These are phyloP conservation scores for Drosophila kanapiae DNA, from an alignment of 1,140 invertebrate species.

Conservation along the genomic window DNA sequence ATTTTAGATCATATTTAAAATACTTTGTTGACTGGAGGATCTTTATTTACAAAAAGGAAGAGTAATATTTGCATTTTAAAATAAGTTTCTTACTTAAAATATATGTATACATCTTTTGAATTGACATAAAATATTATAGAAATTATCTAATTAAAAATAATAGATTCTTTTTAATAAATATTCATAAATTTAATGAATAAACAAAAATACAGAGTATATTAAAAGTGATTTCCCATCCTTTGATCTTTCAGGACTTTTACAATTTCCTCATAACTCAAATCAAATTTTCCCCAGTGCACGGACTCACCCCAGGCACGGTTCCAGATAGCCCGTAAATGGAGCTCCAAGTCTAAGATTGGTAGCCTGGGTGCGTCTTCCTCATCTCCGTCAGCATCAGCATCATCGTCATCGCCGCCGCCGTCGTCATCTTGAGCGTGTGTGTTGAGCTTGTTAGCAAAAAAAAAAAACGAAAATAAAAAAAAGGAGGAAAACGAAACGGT, in stretches of 20 bases:
- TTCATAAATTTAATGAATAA: background rate
- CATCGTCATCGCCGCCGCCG: constrained; percentile 1
- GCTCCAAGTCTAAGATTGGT: constrained; percentile 59
- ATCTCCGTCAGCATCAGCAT: constrained; percentile 36
- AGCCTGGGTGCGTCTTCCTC: constrained; percentile 71
- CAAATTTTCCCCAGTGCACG: background rate
- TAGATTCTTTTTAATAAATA: background rate
- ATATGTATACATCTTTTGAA: too few relatives aligned
- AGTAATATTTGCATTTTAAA: too few relatives aligned
- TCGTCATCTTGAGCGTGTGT: constrained; percentile 26
- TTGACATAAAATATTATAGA: too few relatives aligned
- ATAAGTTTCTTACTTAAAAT: too few relatives aligned
- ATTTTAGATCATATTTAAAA: too few relatives aligned
- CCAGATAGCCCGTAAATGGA: constrained; percentile 67
- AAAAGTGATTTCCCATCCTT: background rate
- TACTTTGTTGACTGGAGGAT: too few relatives aligned
- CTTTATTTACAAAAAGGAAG: too few relatives aligned
- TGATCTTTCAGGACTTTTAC: background rate
- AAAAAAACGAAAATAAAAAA: constrained; percentile 13
- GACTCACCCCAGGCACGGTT: constrained; percentile 16
- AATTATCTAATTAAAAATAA: too few relatives aligned
- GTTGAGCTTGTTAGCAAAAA: constrained; percentile 74
- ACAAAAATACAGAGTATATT: too few relatives aligned
- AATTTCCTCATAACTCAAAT: background rate
- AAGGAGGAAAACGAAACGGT: constrained; percentile 2